phyloP scores from a whole-genome alignment of 2,888 invertebrate species.

The Eupithecia subumbrata region DNA sequence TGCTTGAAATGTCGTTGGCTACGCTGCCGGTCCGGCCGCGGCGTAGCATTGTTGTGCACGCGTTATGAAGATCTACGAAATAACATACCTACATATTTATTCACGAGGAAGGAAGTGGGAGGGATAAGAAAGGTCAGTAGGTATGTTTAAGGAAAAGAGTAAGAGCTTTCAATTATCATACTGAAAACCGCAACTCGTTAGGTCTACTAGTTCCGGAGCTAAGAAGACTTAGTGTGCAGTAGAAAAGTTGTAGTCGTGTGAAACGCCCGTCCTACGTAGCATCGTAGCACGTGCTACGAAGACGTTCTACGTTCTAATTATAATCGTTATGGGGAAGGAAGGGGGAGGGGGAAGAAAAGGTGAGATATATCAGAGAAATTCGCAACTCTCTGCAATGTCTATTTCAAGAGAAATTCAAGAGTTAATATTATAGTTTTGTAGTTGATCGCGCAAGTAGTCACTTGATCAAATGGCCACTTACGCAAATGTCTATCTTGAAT shows the following conservation, averaged over 20 bases:
- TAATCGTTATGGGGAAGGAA: neutral
- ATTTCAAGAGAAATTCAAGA: neutral
- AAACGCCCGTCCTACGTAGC: neutral
- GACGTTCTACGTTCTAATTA: neutral
- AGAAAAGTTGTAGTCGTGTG: neutral
- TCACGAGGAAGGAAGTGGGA: neutral
- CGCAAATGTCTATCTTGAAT: neutral
- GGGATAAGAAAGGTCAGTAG: neutral
- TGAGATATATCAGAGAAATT: neutral
- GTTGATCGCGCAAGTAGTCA: neutral
- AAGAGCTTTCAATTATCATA: neutral
- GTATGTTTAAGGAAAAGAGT: neutral
- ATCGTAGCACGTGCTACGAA: neutral
- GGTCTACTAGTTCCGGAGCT: neutral
- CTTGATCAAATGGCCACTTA: neutral
- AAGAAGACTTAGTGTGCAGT: neutral
- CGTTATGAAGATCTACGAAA: neutral
- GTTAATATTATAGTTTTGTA: neutral
- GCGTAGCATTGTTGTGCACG: neutral
- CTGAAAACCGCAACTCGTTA: neutral
- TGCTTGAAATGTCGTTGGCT: neutral
- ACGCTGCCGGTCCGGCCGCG: neutral
- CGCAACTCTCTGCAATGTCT: neutral
- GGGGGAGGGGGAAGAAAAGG: rapidly evolving
- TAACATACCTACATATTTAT: neutral